These are phyloP conservation scores for Zaprionus taronus DNA, from an alignment of 1,140 invertebrate species.

Conservation along the genomic window DNA sequence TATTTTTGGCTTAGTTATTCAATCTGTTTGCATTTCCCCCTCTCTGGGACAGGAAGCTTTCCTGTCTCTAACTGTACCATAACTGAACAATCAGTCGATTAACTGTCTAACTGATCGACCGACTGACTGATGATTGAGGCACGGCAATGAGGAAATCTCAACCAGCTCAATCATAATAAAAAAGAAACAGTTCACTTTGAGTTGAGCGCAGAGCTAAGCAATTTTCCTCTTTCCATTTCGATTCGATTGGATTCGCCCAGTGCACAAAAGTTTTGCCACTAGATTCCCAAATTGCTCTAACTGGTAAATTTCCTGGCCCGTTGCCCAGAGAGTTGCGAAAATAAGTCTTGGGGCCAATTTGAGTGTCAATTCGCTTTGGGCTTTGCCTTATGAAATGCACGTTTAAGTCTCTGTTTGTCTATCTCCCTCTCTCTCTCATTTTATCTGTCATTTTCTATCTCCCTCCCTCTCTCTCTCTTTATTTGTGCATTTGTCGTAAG, in stretches of 20 bases:
- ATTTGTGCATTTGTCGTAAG: slow-evolving; percentile 12
- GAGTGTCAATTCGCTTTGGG: slow-evolving; percentile 47
- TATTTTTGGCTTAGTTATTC: slow-evolving; percentile 30
- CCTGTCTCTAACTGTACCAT: slow-evolving; percentile 17
- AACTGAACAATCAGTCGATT: slow-evolving; percentile 9
- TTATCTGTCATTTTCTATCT: too few relatives aligned
- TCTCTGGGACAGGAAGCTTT: slow-evolving; percentile 19
- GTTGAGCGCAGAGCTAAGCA: neutral
- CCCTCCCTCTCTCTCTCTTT: neutral
- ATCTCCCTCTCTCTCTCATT: too few relatives aligned
- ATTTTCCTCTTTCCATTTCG: slow-evolving; percentile 12
- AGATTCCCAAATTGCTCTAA: slow-evolving; percentile 32
- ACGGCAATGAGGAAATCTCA: slow-evolving; percentile 67
- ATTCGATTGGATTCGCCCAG: slow-evolving; percentile 46
- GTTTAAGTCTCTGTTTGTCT: slow-evolving; percentile 21
- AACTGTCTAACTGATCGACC: slow-evolving; percentile 23
- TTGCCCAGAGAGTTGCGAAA: slow-evolving; percentile 52
- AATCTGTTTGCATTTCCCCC: slow-evolving; percentile 57
- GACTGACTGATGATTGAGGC: slow-evolving; percentile 39
- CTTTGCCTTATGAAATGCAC: slow-evolving; percentile 53
- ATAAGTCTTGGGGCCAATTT: slow-evolving; percentile 44
- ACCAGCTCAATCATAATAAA: slow-evolving; percentile 42
- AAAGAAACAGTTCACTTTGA: slow-evolving; percentile 5
- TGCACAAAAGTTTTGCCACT: slow-evolving; percentile 27
- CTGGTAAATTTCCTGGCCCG: slow-evolving; percentile 60